These are phyloP conservation scores for Lissocephala sabroskyi DNA, from an alignment of 2,888 invertebrate species.

Conservation along the genomic window DNA sequence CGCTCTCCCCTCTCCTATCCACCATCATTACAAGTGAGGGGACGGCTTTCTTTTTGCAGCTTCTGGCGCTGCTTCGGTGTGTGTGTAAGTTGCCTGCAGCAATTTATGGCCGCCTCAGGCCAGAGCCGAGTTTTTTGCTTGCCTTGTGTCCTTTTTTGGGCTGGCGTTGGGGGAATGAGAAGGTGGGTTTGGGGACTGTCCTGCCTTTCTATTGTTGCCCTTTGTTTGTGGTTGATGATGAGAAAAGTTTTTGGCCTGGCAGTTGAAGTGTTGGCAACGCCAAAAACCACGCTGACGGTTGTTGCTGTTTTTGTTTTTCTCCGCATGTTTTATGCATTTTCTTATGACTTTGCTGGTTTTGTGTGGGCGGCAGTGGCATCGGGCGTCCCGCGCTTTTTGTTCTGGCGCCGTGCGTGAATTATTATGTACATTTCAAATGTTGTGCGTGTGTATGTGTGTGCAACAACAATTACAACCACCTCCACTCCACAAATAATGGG, in stretches of 20 bases:
- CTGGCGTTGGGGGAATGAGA: constrained; percentile 29
- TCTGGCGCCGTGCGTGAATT: constrained; percentile 33
- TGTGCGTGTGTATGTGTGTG: no score
- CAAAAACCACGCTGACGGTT: constrained; percentile 30
- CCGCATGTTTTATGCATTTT: constrained; percentile 64
- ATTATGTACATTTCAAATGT: constrained; percentile 62
- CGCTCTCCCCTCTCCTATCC: no score
- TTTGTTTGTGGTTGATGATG: constrained; percentile 65
- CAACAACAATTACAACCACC: constrained; percentile 21
- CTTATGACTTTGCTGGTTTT: constrained; percentile 62
- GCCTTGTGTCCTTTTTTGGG: constrained; percentile 21
- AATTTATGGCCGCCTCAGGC: constrained; percentile 53
- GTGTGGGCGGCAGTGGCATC: no score
- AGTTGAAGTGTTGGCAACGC: constrained; percentile 55
- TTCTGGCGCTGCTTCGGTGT: background rate
- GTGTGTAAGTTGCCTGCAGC: constrained; percentile 44
- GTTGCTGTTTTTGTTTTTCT: no score
- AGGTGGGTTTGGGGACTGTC: constrained; percentile 5
- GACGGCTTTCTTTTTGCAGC: background rate
- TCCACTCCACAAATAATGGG: background rate
- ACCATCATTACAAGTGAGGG: background rate
- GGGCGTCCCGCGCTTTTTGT: no score
- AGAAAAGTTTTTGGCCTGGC: constrained; percentile 62
- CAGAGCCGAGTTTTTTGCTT: background rate
- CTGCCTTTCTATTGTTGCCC: constrained; percentile 48